Evolutionary conservation across 2,113 vertebrate species (phyloP).

Genomic region (Lophius piscatorius): DNA sequence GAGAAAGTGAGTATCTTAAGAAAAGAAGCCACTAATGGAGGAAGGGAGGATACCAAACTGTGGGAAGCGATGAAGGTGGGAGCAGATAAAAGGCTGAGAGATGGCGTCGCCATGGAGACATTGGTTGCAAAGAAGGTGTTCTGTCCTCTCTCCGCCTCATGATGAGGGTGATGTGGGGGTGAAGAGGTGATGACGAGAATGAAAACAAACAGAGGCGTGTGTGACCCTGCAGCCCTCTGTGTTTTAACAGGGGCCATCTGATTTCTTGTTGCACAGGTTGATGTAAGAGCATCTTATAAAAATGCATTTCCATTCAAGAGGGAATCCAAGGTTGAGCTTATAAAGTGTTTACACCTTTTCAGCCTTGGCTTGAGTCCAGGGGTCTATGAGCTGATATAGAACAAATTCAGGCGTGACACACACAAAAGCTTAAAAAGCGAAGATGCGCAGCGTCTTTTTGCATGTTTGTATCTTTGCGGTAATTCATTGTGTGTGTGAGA

Average conservation of each 20-base stretch:
- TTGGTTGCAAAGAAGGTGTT: conserved; percentile 55
- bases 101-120: conserved; percentile 73
- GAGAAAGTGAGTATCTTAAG: conserved; percentile 25
- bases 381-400: conserved; percentile 27
- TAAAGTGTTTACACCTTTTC: conserved; percentile 2
- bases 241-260: neutral
- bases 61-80: conserved; percentile 45
- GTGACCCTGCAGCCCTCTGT: neutral
- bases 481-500: no score
- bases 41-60: conserved; percentile 36
- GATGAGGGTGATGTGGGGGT: conserved; percentile 10
- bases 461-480: neutral
- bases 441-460: neutral
- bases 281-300: neutral
- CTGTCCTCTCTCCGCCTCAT: conserved; percentile 33
- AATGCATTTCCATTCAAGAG: neutral
- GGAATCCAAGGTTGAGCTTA: conserved; percentile 13
- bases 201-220: conserved; percentile 20
- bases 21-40: conserved; percentile 28
- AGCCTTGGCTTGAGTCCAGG: neutral
- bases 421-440: neutral
- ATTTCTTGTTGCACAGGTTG: neutral
- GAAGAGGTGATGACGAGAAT: conserved; percentile 23
- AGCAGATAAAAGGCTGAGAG: conserved; percentile 50
- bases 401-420: conserved; percentile 17